A percentile compares a stretch with the other conserved stretches of the same genome.
Evolutionary conservation across 2,888 invertebrate species (phyloP).

Genomic region (Nephrotoma flavescens): DNA sequence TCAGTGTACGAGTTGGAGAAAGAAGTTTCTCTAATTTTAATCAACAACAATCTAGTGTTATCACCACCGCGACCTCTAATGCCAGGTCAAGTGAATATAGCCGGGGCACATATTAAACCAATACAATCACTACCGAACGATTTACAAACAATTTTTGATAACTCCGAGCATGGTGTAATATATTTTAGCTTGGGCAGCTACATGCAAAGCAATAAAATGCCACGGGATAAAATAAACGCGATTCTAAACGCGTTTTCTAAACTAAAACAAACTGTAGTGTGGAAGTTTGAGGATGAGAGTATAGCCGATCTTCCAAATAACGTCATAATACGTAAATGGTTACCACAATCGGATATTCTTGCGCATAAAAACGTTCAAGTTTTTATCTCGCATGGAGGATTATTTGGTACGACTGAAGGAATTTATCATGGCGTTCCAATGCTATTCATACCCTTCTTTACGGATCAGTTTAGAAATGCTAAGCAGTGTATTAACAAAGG

Average conservation of each 20-base stretch:
- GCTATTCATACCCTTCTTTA: slow-evolving; percentile 32
- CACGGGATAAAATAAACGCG: slow-evolving; percentile 24
- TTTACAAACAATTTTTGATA: slow-evolving; percentile 27
- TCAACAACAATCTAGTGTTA: slow-evolving; percentile 36
- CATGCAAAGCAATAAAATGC: slow-evolving; percentile 31
- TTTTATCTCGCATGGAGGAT: slow-evolving; percentile 34
- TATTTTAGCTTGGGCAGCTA: slow-evolving; percentile 35
- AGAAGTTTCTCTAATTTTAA: slow-evolving; percentile 34
- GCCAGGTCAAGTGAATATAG: slow-evolving; percentile 27
- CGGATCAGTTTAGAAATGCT: slow-evolving; percentile 24
- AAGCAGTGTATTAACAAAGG: not conserved
- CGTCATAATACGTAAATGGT: slow-evolving; percentile 35
- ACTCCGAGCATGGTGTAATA: slow-evolving; percentile 31
- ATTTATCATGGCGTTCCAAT: slow-evolving; percentile 32
- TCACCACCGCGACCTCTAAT: slow-evolving; percentile 32
- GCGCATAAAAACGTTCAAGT: slow-evolving; percentile 32
- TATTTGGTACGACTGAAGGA: slow-evolving; percentile 33
- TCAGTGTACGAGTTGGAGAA: slow-evolving; percentile 32
- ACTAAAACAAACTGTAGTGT: slow-evolving; percentile 34
- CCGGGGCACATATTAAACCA: slow-evolving; percentile 27
- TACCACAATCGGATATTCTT: slow-evolving; percentile 37
- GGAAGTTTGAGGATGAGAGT: slow-evolving; percentile 36
- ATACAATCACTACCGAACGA: slow-evolving; percentile 23
- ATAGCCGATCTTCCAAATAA: slow-evolving; percentile 29
- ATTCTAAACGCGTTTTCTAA: slow-evolving; percentile 31